Percentiles rank a stretch among this genome's conserved stretches.
Evolutionary conservation across 2,888 invertebrate genomes (phyloP).

Genomic region (Lithophane semibrunnea): DNA sequence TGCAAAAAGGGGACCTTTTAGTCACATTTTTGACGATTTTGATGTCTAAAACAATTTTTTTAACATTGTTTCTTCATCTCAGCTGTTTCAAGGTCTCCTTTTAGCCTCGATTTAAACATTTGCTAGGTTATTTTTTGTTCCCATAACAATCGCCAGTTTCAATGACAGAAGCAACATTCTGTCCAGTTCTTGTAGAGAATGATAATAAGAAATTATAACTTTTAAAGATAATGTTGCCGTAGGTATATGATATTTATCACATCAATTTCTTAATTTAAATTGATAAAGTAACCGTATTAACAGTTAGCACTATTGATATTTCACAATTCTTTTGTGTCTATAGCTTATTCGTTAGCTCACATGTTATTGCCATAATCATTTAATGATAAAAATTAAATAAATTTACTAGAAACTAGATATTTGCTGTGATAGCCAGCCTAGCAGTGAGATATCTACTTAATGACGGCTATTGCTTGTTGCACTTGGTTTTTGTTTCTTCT

Average conservation of each 20-base stretch:
- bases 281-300: neutral
- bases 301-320: neutral
- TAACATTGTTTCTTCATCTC: constrained; percentile 44
- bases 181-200: constrained; percentile 14
- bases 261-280: neutral
- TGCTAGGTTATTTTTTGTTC: constrained; percentile 81
- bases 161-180: constrained; percentile 38
- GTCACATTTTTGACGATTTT: neutral
- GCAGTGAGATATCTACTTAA: neutral
- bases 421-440: neutral
- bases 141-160: constrained; percentile 67
- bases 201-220: neutral
- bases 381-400: neutral
- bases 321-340: constrained; percentile 17
- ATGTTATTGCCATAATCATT: neutral
- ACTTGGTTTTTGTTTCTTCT: neutral
- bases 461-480: neutral
- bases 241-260: neutral
- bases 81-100: constrained; percentile 72
- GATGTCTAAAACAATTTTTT: constrained; percentile 7
- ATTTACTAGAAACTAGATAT: neutral
- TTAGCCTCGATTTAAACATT: constrained; percentile 76
- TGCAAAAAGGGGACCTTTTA: constrained; percentile 42
- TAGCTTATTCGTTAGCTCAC: neutral
- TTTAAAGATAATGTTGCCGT: neutral